Percentiles rank a stretch among this genome's conserved stretches.
Conservation (phyloP, 2,888 invertebrate genomes). For the Spodoptera picta region DNA sequence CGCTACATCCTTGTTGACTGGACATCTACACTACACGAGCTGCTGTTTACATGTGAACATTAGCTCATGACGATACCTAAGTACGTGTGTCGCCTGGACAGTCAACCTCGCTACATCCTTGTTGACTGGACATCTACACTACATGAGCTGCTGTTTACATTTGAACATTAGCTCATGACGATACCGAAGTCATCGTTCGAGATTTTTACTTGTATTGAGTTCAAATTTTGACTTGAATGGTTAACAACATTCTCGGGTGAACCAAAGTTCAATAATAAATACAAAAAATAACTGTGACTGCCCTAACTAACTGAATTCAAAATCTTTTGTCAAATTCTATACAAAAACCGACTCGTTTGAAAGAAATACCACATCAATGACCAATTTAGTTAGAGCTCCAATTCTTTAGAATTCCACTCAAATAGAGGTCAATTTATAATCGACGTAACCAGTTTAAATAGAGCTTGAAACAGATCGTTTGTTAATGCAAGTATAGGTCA, state of each 20-base stretch:
- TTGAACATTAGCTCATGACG: too few relatives aligned
- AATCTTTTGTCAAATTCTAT: slow-evolving; percentile 49
- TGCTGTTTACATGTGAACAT: too few relatives aligned
- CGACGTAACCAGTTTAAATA: neutral
- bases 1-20: too few relatives aligned
- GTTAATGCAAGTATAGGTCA: neutral
- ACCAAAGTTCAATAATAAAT: slow-evolving; percentile 37
- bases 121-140: too few relatives aligned
- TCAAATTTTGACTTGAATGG: slow-evolving; percentile 10
- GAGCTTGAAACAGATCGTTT: slow-evolving; percentile 3
- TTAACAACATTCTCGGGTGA: slow-evolving; percentile 22
- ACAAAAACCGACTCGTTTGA: slow-evolving; percentile 43
- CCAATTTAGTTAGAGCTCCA: slow-evolving; percentile 21
- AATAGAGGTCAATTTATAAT: slow-evolving; percentile 6
- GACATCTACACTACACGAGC: too few relatives aligned
- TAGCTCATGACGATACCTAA: too few relatives aligned
- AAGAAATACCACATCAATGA: slow-evolving; percentile 18
- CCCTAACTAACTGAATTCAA: slow-evolving; percentile 60
- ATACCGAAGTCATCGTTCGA: too few relatives aligned
- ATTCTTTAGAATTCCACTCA: slow-evolving; percentile 24
- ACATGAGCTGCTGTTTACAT: too few relatives aligned
- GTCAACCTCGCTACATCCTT: too few relatives aligned
- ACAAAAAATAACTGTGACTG: slow-evolving; percentile 39
- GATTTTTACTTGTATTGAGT: neutral
- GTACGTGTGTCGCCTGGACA: too few relatives aligned